These are phyloP conservation scores for Cygnus buccinator DNA, from an alignment of 2,113 vertebrate genomes.

Conservation along the genomic window DNA sequence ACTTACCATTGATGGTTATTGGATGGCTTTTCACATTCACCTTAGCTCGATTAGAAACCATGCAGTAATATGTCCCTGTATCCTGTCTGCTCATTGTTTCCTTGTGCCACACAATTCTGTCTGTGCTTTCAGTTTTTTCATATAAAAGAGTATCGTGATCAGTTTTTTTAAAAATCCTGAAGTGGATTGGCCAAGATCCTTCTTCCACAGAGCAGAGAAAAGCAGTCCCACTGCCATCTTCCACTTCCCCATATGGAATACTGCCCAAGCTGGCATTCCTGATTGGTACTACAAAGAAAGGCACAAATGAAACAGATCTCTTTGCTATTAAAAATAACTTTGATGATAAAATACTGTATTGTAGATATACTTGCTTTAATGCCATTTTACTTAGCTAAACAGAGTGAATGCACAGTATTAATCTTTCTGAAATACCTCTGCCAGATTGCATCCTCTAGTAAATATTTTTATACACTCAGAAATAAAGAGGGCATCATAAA, in stretches of 20 bases:
- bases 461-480: neutral
- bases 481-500: neutral
- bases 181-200: slow-evolving; percentile 67
- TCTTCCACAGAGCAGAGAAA: slow-evolving; percentile 60
- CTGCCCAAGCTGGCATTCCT: slow-evolving; percentile 29
- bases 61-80: slow-evolving; percentile 57
- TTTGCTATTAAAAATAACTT: neutral
- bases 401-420: neutral
- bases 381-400: neutral
- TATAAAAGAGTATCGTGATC: neutral
- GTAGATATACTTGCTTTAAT: neutral
- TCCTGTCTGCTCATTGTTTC: slow-evolving; percentile 41
- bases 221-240: slow-evolving; percentile 25
- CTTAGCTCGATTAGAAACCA: slow-evolving; percentile 56
- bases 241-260: neutral
- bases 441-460: neutral
- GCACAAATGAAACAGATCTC: neutral
- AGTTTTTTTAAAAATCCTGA: slow-evolving; percentile 60
- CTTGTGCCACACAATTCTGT: neutral
- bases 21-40: slow-evolving; percentile 11
- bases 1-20: slow-evolving; percentile 58
- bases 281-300: slow-evolving; percentile 48
- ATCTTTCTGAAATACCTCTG: neutral
- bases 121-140: neutral
- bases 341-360: neutral